A percentile compares a stretch with the other conserved stretches of the same genome.
phyloP scores from a whole-genome alignment of 2,113 vertebrate species.

The Lonchura striata region DNA sequence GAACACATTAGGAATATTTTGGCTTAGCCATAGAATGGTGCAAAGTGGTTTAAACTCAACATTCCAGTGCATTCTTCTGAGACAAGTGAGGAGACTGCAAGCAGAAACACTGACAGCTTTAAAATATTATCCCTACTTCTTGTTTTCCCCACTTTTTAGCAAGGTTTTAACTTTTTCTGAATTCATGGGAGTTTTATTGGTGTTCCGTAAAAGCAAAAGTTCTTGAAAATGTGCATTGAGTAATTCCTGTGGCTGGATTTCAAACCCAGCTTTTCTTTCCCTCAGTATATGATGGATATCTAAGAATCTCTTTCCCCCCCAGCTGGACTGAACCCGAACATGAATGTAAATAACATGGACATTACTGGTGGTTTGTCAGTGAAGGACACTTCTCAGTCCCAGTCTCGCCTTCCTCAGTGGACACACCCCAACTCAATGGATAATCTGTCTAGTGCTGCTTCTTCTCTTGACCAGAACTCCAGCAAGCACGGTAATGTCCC shows the following conservation, averaged over 20 bases:
- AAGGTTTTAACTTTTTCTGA: neutral
- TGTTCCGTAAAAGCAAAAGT: neutral
- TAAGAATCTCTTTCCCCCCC: slow-evolving; percentile 8
- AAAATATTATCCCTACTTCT: neutral
- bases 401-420: slow-evolving; percentile 98
- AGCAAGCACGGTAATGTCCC: slow-evolving; percentile 86
- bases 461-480: slow-evolving; percentile 92
- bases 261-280: neutral
- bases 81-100: neutral
- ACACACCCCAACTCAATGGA: slow-evolving; percentile 96
- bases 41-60: neutral
- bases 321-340: slow-evolving; percentile 95
- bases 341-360: slow-evolving; percentile 98
- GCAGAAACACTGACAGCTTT: neutral
- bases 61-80: neutral
- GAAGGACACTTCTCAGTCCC: slow-evolving; percentile 95
- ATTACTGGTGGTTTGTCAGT: slow-evolving; percentile 86
- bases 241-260: neutral
- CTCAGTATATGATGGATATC: neutral
- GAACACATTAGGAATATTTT: neutral
- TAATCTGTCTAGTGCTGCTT: slow-evolving; percentile 86
- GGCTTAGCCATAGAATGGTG: neutral
- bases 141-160: neutral
- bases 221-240: neutral
- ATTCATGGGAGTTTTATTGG: neutral